These are phyloP conservation scores for Galerucella pusilla DNA, from an alignment of 2,888 invertebrate genomes.

Conservation along the genomic window DNA sequence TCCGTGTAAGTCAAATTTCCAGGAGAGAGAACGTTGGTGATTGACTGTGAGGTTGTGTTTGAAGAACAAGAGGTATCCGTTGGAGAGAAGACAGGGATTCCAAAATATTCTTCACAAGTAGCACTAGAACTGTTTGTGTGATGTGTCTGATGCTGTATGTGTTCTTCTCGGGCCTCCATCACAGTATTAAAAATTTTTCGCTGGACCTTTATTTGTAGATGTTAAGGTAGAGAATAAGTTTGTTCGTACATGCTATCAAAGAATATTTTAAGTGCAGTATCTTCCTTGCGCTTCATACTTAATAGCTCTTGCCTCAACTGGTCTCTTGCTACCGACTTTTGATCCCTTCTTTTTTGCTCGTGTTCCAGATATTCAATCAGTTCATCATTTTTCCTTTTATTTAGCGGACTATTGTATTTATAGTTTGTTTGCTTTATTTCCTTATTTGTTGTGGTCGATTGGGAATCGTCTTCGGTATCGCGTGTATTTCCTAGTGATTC, in stretches of 20 bases:
- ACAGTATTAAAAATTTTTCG: slow-evolving; percentile 24
- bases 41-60: too few relatives aligned
- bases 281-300: slow-evolving; percentile 20
- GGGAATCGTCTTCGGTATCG: not conserved
- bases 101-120: not conserved
- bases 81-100: too few relatives aligned
- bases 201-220: slow-evolving; percentile 32
- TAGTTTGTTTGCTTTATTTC: slow-evolving; percentile 6
- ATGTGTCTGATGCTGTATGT: not conserved
- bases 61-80: too few relatives aligned
- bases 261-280: slow-evolving; percentile 27
- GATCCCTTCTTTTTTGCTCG: slow-evolving; percentile 25
- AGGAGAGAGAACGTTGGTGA: too few relatives aligned
- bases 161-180: slow-evolving; percentile 28
- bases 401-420: slow-evolving; percentile 1
- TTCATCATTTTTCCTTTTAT: not conserved
- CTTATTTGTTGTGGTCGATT: slow-evolving; percentile 16
- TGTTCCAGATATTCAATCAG: too few relatives aligned
- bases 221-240: slow-evolving; percentile 23
- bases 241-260: slow-evolving; percentile 27
- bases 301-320: not conserved
- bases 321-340: slow-evolving; percentile 25
- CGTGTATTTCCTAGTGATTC: slow-evolving; percentile 17
- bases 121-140: slow-evolving; percentile 12
- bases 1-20: too few relatives aligned